Conservation (phyloP, 2,888 invertebrate species). For the Caenorhabditis japonica region DNA sequence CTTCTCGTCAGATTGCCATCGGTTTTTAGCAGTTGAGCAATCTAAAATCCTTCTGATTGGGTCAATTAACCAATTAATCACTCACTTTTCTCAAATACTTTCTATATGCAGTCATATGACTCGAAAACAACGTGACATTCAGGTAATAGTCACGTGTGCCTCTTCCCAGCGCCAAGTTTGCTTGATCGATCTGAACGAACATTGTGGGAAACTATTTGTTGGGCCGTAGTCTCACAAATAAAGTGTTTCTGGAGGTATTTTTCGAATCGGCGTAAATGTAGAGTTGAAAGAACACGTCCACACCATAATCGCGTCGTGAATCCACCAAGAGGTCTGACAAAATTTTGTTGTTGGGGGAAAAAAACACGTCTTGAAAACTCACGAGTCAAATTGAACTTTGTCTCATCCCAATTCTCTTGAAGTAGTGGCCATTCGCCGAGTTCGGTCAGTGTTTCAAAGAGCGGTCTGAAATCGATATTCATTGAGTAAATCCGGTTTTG, state of each 20-base stretch:
- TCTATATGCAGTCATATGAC: slow-evolving; percentile 74
- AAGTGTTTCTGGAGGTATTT: slow-evolving; percentile 67
- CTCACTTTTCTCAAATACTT: slow-evolving; percentile 66
- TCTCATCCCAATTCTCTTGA: slow-evolving; percentile 41
- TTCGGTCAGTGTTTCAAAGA: slow-evolving; percentile 62
- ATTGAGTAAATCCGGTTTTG: no score
- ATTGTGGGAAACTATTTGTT: no score
- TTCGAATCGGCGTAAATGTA: slow-evolving; percentile 76
- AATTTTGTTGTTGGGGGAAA: not conserved
- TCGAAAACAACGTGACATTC: slow-evolving; percentile 73
- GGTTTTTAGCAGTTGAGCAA: slow-evolving; percentile 48
- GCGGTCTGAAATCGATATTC: slow-evolving; percentile 46
- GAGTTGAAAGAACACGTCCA: slow-evolving; percentile 74
- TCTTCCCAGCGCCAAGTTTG: slow-evolving; percentile 70
- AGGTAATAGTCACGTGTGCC: slow-evolving; percentile 75
- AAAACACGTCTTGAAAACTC: slow-evolving; percentile 1
- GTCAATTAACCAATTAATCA: no score
- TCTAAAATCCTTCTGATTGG: slow-evolving; percentile 33
- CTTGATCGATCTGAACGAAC: slow-evolving; percentile 72
- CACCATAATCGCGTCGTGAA: slow-evolving; percentile 56
- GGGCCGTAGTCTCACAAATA: slow-evolving; percentile 40
- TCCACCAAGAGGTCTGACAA: slow-evolving; percentile 50
- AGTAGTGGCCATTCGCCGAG: slow-evolving; percentile 74
- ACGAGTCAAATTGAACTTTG: slow-evolving; percentile 53
- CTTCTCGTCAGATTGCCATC: slow-evolving; percentile 52